Percentiles rank a stretch among this genome's conserved stretches.
phyloP scores from a whole-genome alignment of 2,888 invertebrate species.

The Mamestra brassicae region DNA sequence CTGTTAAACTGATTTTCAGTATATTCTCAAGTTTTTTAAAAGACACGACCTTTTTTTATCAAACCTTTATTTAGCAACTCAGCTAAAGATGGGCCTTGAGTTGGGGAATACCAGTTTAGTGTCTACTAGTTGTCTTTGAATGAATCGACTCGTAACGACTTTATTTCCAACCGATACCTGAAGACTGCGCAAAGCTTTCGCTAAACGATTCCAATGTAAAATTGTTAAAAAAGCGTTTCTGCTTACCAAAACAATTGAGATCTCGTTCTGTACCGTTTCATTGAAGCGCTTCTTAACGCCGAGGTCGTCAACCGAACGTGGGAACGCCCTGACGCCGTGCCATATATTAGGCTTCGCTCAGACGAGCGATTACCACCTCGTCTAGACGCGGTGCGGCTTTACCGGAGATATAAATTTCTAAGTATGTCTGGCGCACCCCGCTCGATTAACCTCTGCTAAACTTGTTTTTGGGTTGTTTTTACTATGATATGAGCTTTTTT shows the following conservation, averaged over 20 bases:
- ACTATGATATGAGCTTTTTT: too few relatives aligned
- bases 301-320: constrained; percentile 62
- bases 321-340: constrained; percentile 45
- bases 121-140: not conserved
- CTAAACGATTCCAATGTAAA: not conserved
- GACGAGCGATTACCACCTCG: constrained; percentile 11
- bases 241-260: constrained; percentile 54
- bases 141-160: not conserved
- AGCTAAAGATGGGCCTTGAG: not conserved
- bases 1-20: not conserved
- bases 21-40: not conserved
- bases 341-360: constrained; percentile 23
- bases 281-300: constrained; percentile 42
- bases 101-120: not conserved
- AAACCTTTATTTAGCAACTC: not conserved
- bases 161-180: not conserved
- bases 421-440: constrained; percentile 8
- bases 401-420: not conserved
- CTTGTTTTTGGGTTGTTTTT: not conserved
- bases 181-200: not conserved
- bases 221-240: not conserved
- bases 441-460: not conserved
- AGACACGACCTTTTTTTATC: not conserved
- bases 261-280: constrained; percentile 29
- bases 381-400: constrained; percentile 22